Conservation (phyloP, 2,113 vertebrate species). For the Ptychochromis oligacanthus region DNA sequence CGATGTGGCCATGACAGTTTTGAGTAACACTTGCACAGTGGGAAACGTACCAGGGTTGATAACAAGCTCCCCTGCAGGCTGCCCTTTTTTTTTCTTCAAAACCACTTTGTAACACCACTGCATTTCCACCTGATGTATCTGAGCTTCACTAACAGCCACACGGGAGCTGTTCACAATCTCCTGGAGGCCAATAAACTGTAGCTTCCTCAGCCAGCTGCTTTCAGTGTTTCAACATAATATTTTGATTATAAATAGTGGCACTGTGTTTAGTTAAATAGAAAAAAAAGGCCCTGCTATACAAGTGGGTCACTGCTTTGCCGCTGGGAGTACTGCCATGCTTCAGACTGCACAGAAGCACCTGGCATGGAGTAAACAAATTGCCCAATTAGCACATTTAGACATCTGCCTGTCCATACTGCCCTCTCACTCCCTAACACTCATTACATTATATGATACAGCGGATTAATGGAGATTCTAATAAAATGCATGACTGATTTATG, state of each 20-base stretch:
- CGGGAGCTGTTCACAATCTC: slow-evolving; percentile 33
- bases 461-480: slow-evolving; percentile 50
- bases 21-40: neutral
- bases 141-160: slow-evolving; percentile 30
- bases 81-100: neutral
- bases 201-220: slow-evolving; percentile 42
- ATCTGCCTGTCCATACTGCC: slow-evolving; percentile 64
- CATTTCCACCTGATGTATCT: slow-evolving; percentile 37
- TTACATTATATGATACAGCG: slow-evolving; percentile 43
- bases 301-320: slow-evolving; percentile 64
- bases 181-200: slow-evolving; percentile 38
- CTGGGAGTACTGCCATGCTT: slow-evolving; percentile 54
- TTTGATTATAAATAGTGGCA: slow-evolving; percentile 52
- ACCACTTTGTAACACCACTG: slow-evolving; percentile 3
- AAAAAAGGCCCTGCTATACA: slow-evolving; percentile 38
- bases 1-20: neutral
- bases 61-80: neutral
- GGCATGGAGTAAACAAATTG: slow-evolving; percentile 65
- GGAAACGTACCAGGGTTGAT: neutral
- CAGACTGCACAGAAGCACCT: slow-evolving; percentile 65
- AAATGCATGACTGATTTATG: slow-evolving; percentile 49
- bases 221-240: slow-evolving; percentile 41
- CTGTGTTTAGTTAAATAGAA: slow-evolving; percentile 53
- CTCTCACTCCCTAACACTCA: slow-evolving; percentile 42
- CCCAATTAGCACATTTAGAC: slow-evolving; percentile 73